Conservation (phyloP, 2,797 vertebrate genomes). For the Poeciliopsis turneri region DNA sequence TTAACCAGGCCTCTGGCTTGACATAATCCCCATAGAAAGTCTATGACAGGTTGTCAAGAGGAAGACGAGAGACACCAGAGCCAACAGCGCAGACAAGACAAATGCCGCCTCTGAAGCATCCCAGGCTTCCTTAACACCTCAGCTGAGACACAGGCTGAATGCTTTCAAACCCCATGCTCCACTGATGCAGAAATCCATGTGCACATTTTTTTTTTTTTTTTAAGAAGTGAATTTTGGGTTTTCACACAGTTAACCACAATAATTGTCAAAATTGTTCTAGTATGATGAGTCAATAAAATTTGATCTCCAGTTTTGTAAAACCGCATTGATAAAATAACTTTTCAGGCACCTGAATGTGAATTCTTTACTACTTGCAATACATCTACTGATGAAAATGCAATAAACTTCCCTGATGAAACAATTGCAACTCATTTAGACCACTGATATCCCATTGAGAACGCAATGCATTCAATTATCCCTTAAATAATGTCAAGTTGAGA, state of each 20-base stretch:
- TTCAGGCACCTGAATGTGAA: not conserved
- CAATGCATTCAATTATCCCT: not conserved
- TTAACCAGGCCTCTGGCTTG: not conserved
- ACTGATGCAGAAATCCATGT: not conserved
- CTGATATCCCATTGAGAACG: no score
- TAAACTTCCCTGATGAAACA: not conserved
- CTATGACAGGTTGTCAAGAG: not conserved
- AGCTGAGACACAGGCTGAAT: not conserved
- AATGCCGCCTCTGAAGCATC: not conserved
- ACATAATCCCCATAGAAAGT: not conserved
- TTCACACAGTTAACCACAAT: not conserved
- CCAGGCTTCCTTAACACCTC: not conserved
- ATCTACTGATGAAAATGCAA: not conserved
- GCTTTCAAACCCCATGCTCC: not conserved
- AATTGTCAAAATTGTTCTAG: not conserved
- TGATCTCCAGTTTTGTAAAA: not conserved
- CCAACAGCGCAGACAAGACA: not conserved
- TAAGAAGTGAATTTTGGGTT: not conserved
- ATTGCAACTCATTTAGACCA: no score
- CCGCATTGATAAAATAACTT: not conserved
- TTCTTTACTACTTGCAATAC: not conserved
- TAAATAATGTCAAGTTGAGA: not conserved
- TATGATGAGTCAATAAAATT: not conserved
- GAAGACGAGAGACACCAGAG: not conserved
- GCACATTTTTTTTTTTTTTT: not conserved